Evolutionary conservation across 2,113 vertebrate genomes (phyloP).

Genomic region (Scophthalmus maximus): DNA sequence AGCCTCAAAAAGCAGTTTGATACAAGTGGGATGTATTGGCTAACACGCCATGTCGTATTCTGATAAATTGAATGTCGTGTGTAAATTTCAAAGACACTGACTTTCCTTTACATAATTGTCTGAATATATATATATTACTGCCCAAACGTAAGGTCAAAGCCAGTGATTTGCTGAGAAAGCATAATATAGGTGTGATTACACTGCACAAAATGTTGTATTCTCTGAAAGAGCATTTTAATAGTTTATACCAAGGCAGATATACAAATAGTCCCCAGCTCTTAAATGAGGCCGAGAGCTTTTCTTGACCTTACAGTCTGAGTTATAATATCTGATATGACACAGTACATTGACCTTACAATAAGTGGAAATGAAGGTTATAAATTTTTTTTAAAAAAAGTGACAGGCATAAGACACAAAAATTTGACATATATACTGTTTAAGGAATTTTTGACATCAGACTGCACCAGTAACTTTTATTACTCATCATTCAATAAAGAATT

Average conservation of each 20-base stretch:
- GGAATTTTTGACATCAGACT: neutral
- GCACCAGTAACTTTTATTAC: neutral
- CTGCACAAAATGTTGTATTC: no score
- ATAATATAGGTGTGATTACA: no score
- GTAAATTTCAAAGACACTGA: neutral
- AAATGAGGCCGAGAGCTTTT: no score
- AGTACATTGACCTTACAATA: no score
- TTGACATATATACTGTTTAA: neutral
- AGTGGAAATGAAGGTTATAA: no score
- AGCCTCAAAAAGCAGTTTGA: conserved; percentile 42
- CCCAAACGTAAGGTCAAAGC: neutral
- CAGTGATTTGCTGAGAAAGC: neutral
- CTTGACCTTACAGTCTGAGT: no score
- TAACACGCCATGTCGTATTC: conserved; percentile 11
- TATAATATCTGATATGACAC: no score
- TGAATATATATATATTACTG: conserved; percentile 24
- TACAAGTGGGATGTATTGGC: conserved; percentile 37
- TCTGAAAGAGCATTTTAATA: no score
- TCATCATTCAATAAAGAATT: neutral
- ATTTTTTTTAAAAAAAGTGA: no score
- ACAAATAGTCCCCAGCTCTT: no score
- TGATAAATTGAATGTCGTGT: neutral
- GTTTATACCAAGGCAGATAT: no score
- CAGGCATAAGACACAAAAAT: neutral
- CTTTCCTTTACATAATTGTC: no score